Evolutionary conservation across 2,113 vertebrate species (phyloP).

Genomic region (Tor tambroides): DNA sequence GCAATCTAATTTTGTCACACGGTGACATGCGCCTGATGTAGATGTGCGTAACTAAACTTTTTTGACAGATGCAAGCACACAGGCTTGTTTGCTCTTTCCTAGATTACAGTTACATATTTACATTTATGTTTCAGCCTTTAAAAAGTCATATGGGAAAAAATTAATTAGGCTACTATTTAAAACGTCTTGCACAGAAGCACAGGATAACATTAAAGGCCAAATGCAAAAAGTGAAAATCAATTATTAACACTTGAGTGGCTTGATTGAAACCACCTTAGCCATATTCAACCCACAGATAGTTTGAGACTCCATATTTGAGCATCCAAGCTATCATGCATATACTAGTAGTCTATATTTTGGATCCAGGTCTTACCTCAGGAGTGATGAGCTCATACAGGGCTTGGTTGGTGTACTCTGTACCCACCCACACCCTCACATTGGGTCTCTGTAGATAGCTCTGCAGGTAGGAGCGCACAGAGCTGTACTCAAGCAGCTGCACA

Average conservation of each 20-base stretch:
- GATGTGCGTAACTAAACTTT: not conserved
- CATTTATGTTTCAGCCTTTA: not conserved
- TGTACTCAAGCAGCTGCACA: constrained; percentile 82
- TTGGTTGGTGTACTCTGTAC: constrained; percentile 88
- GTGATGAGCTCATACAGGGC: constrained; percentile 84
- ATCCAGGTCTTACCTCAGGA: constrained; percentile 76
- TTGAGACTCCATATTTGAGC: not conserved
- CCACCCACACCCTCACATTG: constrained; percentile 83
- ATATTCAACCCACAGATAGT: not conserved
- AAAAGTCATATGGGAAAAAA: not conserved
- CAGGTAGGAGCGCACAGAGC: constrained; percentile 65
- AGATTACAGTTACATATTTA: not conserved
- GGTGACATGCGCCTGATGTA: not conserved
- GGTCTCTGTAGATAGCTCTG: constrained; percentile 66
- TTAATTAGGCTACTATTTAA: not conserved
- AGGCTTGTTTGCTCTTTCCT: not conserved
- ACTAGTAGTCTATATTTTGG: not conserved
- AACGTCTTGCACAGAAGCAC: not conserved
- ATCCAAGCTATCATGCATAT: not conserved
- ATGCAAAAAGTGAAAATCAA: not conserved
- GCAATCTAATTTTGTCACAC: not conserved
- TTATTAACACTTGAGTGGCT: not conserved
- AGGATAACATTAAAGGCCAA: not conserved
- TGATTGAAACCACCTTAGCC: not conserved
- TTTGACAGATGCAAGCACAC: not conserved